Evolutionary conservation across 2,888 invertebrate genomes (phyloP), one percentile per base, ranked within the genome.

Genomic region (Ephialtes manifestator): DNA sequence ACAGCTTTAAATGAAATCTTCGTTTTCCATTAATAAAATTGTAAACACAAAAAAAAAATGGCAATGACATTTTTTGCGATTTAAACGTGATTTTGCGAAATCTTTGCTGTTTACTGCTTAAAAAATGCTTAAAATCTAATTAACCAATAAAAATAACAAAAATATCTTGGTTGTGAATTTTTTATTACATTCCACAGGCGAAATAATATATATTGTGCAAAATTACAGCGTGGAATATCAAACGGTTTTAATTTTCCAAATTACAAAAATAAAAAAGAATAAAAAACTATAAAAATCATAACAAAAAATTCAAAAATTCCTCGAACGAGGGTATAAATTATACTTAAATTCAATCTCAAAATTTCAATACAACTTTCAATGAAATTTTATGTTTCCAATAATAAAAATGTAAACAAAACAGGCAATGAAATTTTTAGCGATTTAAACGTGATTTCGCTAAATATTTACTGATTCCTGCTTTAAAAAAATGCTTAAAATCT

Each of bases 41-140:
- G 4, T 31, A 35, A 60, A 5, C 13, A 4, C 15, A n/a, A n/a
- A 3, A 58, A 2, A 28, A 58, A 11, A 28, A 1, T 28, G 5
- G 24, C 35, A 35, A 63, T 24, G 24, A 24, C 1, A 24, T 24
- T 24, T 24, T 18, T 39, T 13, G 28, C 8, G 43, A 28, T 72
- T 58, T 13, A 28, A 46, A 13, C 39, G 28, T 15, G 24, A 46
- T 28, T 70, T 70, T 4, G n/a, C 35, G 18, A 43, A 28, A 46
- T 2, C 72, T n/a, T 11, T 53, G n/a, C 15, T 4, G 70, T 28
- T 74, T 74, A 43, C 58, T 24, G 43, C 28, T 74, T 60, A n/a
- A n/a, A n/a, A n/a, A n/a, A n/a, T n/a, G n/a, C n/a, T n/a, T n/a
- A n/a, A n/a, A n/a, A n/a, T n/a, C n/a, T n/a, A n/a, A n/a, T n/a